Conservation (phyloP, 2,888 invertebrate genomes). For the Deilephila elpenor region DNA sequence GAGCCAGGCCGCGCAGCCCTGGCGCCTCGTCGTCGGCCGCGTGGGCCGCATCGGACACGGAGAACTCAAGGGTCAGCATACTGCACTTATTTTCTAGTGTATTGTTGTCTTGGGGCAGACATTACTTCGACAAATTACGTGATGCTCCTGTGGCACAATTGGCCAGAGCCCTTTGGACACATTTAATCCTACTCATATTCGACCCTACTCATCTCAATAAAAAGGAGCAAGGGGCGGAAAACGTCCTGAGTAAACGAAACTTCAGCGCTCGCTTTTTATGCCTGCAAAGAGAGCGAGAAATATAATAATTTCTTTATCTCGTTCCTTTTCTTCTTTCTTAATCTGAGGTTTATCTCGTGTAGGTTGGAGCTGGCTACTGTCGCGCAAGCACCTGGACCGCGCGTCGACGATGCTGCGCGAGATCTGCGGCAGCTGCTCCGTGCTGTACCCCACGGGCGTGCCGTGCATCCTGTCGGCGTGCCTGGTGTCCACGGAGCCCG, state of each 20-base stretch:
- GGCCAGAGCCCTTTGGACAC: too few species aligned
- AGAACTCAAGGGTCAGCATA: conserved; percentile 92
- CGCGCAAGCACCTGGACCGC: conserved; percentile 94
- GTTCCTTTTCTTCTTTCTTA: too few species aligned
- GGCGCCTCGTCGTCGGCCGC: conserved; percentile 98
- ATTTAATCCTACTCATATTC: too few species aligned
- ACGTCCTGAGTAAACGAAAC: too few species aligned
- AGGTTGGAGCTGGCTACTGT: conserved; percentile 97
- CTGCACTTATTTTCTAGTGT: not conserved
- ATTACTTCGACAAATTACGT: too few species aligned
- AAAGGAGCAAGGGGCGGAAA: too few species aligned
- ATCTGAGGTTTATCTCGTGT: conserved; percentile 9
- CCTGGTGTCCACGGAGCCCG: conserved; percentile 97
- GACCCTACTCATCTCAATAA: too few species aligned
- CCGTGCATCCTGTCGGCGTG: conserved; percentile 99
- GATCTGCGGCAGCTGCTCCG: conserved; percentile 94
- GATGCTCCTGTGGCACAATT: too few species aligned
- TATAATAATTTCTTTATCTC: too few species aligned
- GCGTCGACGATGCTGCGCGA: conserved; percentile 95
- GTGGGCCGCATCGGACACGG: conserved; percentile 99
- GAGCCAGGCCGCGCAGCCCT: conserved; percentile 96
- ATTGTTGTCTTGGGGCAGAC: too few species aligned
- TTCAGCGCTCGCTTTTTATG: too few species aligned
- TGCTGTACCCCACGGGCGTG: conserved; percentile 91
- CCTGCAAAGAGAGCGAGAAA: too few species aligned